These are phyloP conservation scores for Amphimallon solstitiale DNA, from an alignment of 2,888 invertebrate species.

Conservation along the genomic window DNA sequence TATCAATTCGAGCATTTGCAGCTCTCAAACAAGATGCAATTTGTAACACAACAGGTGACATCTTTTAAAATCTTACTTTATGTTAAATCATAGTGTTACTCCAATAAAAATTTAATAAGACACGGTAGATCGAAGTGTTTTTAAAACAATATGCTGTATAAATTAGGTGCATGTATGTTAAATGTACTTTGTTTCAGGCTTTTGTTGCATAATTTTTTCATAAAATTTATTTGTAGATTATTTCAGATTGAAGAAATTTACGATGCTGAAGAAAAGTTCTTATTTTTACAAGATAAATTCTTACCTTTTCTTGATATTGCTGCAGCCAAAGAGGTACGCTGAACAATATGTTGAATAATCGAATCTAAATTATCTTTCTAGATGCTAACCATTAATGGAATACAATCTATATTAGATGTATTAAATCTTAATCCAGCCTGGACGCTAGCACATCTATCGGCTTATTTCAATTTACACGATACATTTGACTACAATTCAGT, in stretches of 20 bases:
- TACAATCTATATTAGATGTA: constrained; percentile 83
- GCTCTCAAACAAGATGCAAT: no score
- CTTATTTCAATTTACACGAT: constrained; percentile 78
- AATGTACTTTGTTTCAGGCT: no score
- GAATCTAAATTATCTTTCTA: constrained; percentile 54
- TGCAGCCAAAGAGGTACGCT: constrained; percentile 71
- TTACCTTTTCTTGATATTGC: constrained; percentile 77
- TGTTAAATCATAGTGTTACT: no score
- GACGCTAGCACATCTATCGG: constrained; percentile 87
- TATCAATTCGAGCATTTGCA: no score
- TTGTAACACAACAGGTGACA: no score
- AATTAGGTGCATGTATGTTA: no score
- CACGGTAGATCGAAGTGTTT: no score
- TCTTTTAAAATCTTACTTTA: no score
- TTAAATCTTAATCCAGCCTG: constrained; percentile 82
- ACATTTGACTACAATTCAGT: constrained; percentile 76
- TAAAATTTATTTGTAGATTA: constrained; percentile 74
- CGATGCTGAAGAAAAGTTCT: constrained; percentile 76
- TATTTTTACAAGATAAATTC: constrained; percentile 77
- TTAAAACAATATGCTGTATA: no score
- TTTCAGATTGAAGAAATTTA: constrained; percentile 74
- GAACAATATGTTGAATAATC: neutral
- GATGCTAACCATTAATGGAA: constrained; percentile 73
- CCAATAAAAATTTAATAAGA: no score
- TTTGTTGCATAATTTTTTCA: no score